phyloP scores from a whole-genome alignment of 1,140 invertebrate species.

The Procambarus clarkii region DNA sequence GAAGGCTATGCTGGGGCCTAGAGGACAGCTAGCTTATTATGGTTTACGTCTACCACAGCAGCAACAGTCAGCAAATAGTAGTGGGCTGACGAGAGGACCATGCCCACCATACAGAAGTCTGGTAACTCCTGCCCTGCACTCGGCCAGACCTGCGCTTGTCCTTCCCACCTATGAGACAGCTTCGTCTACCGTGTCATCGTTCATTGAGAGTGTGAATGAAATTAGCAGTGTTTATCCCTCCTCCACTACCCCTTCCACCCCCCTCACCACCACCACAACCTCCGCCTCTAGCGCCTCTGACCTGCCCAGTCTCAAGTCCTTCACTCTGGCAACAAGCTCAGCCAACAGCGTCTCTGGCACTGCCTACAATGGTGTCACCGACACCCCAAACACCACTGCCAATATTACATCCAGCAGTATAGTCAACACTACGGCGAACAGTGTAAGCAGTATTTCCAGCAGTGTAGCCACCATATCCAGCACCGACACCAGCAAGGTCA shows the following conservation, averaged over 20 bases:
- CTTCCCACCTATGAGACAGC: background rate
- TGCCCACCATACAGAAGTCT: background rate
- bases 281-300: background rate
- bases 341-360: background rate
- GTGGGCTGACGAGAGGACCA: background rate
- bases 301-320: background rate
- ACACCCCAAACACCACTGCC: background rate
- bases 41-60: background rate
- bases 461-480: background rate
- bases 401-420: background rate
- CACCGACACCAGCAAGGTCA: background rate
- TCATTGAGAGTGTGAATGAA: no score
- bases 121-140: background rate
- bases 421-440: background rate
- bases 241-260: background rate
- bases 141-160: background rate
- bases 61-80: background rate
- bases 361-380: background rate
- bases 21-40: constrained; percentile 10
- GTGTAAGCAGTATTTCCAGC: background rate
- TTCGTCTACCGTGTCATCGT: no score
- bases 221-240: no score
- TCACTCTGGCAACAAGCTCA: background rate
- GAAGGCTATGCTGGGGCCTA: constrained; percentile 9
- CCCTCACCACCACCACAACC: background rate